Percentiles rank a stretch among this genome's conserved stretches.
phyloP scores from a whole-genome alignment of 2,113 vertebrate species.

The Phalacrocorax aristotelis region DNA sequence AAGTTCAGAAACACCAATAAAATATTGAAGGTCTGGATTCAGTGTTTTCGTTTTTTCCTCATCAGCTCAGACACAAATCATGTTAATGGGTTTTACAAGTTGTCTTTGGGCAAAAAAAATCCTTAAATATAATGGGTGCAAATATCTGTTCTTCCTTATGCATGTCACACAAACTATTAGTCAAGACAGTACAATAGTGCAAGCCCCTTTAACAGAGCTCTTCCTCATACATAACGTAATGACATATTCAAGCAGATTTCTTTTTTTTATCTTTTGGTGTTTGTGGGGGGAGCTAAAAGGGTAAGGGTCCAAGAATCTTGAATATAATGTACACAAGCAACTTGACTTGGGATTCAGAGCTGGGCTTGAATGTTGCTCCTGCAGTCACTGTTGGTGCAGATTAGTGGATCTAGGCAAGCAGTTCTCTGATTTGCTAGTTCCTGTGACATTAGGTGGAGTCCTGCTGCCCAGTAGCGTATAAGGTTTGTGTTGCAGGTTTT shows the following conservation, averaged over 20 bases:
- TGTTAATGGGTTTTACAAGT: slow-evolving; percentile 49
- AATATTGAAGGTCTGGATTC: slow-evolving; percentile 40
- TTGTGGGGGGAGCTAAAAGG: background rate
- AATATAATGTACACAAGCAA: background rate
- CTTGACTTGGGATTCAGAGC: background rate
- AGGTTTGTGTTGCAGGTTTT: background rate
- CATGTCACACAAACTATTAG: slow-evolving; percentile 10
- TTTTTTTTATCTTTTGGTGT: background rate
- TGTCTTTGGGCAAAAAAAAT: slow-evolving; percentile 31
- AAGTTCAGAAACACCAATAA: slow-evolving; percentile 58
- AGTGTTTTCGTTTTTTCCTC: slow-evolving; percentile 39
- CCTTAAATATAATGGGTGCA: slow-evolving; percentile 18
- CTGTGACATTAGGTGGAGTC: background rate
- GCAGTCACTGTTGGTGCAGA: background rate
- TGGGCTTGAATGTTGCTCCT: background rate
- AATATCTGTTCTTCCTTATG: slow-evolving; percentile 40
- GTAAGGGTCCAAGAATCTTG: background rate
- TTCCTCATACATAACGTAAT: background rate
- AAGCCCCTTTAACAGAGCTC: background rate
- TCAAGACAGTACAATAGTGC: slow-evolving; percentile 1
- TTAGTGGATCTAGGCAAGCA: background rate
- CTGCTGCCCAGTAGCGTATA: background rate
- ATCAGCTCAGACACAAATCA: slow-evolving; percentile 49
- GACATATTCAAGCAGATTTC: background rate
- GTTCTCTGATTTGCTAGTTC: background rate